Base-by-base conservation (phyloP, 2,113 vertebrate species). In the Dasypus novemcinctus region DNA sequence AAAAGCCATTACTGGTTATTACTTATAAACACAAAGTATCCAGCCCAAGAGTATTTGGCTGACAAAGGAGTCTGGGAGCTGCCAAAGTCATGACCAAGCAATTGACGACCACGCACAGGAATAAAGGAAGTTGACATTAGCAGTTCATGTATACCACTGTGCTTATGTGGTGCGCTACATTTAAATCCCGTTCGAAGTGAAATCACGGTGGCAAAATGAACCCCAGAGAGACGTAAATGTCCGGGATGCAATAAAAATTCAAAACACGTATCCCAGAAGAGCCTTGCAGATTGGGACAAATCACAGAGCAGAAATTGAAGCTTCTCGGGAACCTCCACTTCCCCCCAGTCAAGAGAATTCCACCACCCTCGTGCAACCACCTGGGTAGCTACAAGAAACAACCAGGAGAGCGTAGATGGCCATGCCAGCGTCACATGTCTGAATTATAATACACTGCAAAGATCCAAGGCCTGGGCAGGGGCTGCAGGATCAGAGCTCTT, bases 81-180 rank as follows among this genome's bases (percentile, higher is more conserved):
- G 46, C 41, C 27, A 33, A 69, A 23, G n/a, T 38, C 57, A 72
- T 17, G 46, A 8, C 36, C 27, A n/a, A 71, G 54, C 12, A 52
- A 54, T 36, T 8, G 23, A 87, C 31, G 12, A 72, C 9, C 20
- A 2, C n/a, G 78, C 15, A 13, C 1, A 27, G 46, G 20, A 71
- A 36, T 41, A 33, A 71, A 57, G 2, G 76, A 54, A 0, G 0
- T 49, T 46, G 66, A 27, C 36, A 64, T 33, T n/a, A 76, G 66
- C 17, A n/a, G 20, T 54, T 29, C 5, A 0, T 43, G 31, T 4
- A 3, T 2, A 13, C 36, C 5, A 0, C 41, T 52, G 9, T 43
- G 38, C 49, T 4, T 10, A 17, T 13, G 10, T 31, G 49, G 29
- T 2, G 52, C 4, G 1, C n/a, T 71, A 79, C 41, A 10, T 63